Conservation (phyloP, 2,113 vertebrate genomes). For the Condylura cristata region DNA sequence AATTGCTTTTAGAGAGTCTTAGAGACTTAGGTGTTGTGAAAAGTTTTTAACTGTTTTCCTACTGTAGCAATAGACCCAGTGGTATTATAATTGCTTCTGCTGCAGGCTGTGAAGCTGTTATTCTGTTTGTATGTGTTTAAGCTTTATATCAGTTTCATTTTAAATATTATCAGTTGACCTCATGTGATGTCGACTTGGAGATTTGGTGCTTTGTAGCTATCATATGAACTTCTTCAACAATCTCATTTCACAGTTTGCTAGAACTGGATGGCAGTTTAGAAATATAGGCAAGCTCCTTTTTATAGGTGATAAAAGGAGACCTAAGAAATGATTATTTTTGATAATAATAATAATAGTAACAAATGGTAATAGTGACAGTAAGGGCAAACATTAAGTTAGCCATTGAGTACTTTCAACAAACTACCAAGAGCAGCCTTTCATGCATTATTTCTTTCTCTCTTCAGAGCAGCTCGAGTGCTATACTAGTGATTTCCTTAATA, state of each 20-base stretch:
- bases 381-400: not conserved
- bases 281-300: constrained; percentile 26
- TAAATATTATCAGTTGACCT: not conserved
- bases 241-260: constrained; percentile 36
- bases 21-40: constrained; percentile 47
- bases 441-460: not conserved
- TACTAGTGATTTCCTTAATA: not conserved
- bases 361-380: not conserved
- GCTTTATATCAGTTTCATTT: not conserved
- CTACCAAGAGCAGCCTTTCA: not conserved
- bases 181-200: not conserved
- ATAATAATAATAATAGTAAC: not conserved
- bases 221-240: not conserved
- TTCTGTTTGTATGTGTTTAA: not conserved
- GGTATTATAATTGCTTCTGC: not conserved
- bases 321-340: not conserved
- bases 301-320: constrained; percentile 4
- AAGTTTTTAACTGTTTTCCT: constrained; percentile 70
- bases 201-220: not conserved
- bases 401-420: not conserved
- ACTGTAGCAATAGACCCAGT: not conserved
- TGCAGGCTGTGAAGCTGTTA: not conserved
- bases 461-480: not conserved
- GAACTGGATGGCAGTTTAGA: constrained; percentile 9
- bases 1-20: constrained; percentile 76